A percentile compares a stretch with the other conserved stretches of the same genome.
These are phyloP conservation scores for Rhabdornis inornatus DNA, from an alignment of 2,113 vertebrate genomes.

Conservation along the genomic window DNA sequence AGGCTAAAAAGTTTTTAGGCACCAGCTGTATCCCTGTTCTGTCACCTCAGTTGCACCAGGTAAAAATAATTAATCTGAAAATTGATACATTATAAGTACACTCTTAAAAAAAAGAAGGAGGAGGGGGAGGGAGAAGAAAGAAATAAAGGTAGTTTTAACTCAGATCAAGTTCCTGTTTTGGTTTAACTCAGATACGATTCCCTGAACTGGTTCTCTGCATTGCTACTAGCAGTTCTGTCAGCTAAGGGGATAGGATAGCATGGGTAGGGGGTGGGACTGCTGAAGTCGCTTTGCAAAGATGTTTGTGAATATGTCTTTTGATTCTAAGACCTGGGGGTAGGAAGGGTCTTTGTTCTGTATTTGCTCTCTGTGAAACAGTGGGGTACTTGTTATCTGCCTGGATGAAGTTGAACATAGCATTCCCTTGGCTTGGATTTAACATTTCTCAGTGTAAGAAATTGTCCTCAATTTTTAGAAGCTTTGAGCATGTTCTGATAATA, in stretches of 20 bases:
- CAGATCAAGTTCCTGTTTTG: background rate
- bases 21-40: background rate
- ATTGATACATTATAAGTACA: background rate
- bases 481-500: background rate
- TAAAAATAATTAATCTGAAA: no score
- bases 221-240: background rate
- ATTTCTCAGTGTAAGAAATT: slow-evolving; percentile 42
- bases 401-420: slow-evolving; percentile 29
- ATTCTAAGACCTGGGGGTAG: slow-evolving; percentile 26
- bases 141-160: background rate
- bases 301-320: slow-evolving; percentile 31
- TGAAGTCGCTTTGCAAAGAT: background rate
- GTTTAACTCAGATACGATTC: background rate
- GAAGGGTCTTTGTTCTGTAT: slow-evolving; percentile 9
- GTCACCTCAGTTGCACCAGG: background rate
- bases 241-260: background rate
- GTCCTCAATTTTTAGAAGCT: slow-evolving; percentile 52
- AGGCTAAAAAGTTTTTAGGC: background rate
- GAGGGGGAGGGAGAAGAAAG: rapidly evolving
- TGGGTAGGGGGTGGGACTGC: background rate
- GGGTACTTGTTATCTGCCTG: slow-evolving; percentile 41
- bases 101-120: background rate
- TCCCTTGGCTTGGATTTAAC: slow-evolving; percentile 38
- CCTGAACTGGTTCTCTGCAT: background rate
- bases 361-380: slow-evolving; percentile 32